Conservation (phyloP, 2,113 vertebrate species). For the Centropus bengalensis region DNA sequence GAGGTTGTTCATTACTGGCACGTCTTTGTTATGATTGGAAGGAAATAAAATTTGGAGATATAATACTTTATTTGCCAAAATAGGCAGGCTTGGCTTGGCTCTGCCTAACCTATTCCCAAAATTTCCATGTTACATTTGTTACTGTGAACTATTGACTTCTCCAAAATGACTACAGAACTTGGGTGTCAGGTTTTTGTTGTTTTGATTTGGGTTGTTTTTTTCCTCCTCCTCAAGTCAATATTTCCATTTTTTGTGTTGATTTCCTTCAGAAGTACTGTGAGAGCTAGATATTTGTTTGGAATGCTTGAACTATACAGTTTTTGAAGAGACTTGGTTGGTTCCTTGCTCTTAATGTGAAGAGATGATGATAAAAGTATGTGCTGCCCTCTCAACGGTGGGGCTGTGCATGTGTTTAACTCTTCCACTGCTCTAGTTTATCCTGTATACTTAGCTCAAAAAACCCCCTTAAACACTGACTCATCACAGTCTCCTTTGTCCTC, state of each 20-base stretch:
- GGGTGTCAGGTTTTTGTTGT: background rate
- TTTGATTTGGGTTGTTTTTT: background rate
- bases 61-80: background rate
- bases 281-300: background rate
- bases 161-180: background rate
- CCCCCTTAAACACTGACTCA: background rate
- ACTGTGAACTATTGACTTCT: background rate
- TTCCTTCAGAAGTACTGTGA: background rate
- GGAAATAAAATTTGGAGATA: background rate
- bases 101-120: background rate
- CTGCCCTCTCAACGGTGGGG: background rate
- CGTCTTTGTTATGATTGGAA: background rate
- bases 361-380: background rate
- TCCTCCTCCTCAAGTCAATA: background rate
- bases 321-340: background rate
- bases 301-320: background rate
- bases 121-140: background rate
- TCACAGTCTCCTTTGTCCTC: background rate
- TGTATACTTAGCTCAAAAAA: background rate
- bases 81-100: background rate
- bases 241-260: background rate
- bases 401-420: background rate
- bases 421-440: background rate
- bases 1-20: background rate
- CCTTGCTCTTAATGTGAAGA: background rate